Evolutionary conservation across 1,140 invertebrate genomes (phyloP).

Genomic region (Hydropsyche tenuis): DNA sequence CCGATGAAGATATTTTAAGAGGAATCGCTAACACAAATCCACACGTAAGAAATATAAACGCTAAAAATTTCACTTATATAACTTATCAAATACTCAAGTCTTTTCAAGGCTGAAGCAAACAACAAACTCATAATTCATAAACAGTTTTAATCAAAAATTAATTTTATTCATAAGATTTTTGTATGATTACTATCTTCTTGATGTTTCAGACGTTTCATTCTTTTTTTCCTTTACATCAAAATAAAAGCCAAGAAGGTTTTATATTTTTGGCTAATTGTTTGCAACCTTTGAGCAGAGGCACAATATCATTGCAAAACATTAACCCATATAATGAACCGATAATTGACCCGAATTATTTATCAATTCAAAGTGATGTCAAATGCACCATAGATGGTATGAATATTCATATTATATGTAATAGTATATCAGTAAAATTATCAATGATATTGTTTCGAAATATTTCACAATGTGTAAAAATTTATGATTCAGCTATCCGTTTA

Average conservation of each 20-base stretch:
- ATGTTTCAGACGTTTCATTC: slow-evolving; percentile 66
- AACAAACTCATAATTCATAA: no score
- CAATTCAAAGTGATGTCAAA: slow-evolving; percentile 64
- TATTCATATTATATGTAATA: background rate
- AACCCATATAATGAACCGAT: slow-evolving; percentile 69
- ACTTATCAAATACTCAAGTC: no score
- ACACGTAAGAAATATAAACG: slow-evolving; percentile 58
- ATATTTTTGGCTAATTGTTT: slow-evolving; percentile 70
- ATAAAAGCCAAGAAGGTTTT: slow-evolving; percentile 71
- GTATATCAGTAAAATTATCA: background rate
- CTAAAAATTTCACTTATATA: no score
- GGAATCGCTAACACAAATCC: slow-evolving; percentile 71
- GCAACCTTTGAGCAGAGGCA: slow-evolving; percentile 73
- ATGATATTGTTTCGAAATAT: background rate
- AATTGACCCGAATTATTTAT: slow-evolving; percentile 80
- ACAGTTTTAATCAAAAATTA: no score
- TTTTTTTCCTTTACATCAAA: slow-evolving; percentile 69
- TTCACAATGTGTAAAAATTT: background rate
- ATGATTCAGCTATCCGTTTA: slow-evolving; percentile 65
- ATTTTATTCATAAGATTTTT: no score
- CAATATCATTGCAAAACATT: slow-evolving; percentile 62
- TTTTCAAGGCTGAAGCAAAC: no score
- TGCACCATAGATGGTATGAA: slow-evolving; percentile 71
- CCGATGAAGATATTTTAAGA: slow-evolving; percentile 70
- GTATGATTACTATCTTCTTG: no score